Percentiles rank a stretch among this genome's conserved stretches.
Evolutionary conservation across 2,888 invertebrate species (phyloP).

Genomic region (Helicoverpa assulta): DNA sequence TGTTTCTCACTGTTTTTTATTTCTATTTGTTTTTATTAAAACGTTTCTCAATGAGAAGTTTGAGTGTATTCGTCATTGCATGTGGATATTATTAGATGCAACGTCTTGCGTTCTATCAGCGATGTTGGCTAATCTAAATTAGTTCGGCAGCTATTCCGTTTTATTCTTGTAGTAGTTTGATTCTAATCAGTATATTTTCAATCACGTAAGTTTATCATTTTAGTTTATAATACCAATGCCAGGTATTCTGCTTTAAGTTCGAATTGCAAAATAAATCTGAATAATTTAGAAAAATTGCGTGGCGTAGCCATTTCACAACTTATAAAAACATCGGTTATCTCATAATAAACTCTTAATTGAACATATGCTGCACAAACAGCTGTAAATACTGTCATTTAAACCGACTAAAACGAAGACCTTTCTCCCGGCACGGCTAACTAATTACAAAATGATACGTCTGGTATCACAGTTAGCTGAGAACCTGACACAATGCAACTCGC

Average conservation of each 20-base stretch:
- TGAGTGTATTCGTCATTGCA: conserved; percentile 40
- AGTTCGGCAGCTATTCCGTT: not conserved
- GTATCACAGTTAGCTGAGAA: conserved; percentile 60
- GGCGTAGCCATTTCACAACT: no score
- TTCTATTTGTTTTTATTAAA: conserved; percentile 24
- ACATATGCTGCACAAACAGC: conserved; percentile 10
- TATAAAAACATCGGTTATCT: not conserved
- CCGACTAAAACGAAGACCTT: conserved; percentile 38
- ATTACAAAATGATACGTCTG: conserved; percentile 57
- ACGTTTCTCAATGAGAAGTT: conserved; percentile 17
- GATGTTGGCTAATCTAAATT: conserved; percentile 1
- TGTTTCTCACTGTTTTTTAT: conserved; percentile 22
- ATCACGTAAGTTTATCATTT: not conserved
- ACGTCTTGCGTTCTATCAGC: conserved; percentile 14
- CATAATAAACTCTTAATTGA: conserved; percentile 1
- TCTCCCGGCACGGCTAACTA: conserved; percentile 34
- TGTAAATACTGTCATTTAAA: conserved; percentile 8
- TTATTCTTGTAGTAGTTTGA: conserved; percentile 1
- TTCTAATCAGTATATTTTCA: not conserved
- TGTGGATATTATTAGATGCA: conserved; percentile 27
- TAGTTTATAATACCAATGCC: no score
- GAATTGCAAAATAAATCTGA: not conserved
- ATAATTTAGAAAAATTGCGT: no score
- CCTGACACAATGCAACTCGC: conserved; percentile 50
- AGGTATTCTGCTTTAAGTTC: no score